Conservation (phyloP, 2,113 vertebrate genomes). For the Cnemophilus loriae region DNA sequence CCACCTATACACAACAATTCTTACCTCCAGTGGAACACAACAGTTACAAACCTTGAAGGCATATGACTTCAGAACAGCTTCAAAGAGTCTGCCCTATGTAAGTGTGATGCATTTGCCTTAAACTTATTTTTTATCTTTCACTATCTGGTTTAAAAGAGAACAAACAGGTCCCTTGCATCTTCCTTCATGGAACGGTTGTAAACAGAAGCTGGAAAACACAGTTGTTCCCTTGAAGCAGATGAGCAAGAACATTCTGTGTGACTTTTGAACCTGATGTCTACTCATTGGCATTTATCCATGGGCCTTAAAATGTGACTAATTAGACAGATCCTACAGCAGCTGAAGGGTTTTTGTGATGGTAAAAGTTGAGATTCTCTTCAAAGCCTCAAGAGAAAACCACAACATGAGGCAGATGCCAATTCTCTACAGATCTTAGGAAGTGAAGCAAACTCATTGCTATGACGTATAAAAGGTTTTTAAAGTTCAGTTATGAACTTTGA, state of each 20-base stretch:
- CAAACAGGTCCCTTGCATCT: neutral
- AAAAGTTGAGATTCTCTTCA: neutral
- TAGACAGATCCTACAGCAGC: neutral
- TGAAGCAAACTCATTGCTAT: neutral
- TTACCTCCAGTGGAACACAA: neutral
- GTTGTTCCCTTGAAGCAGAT: neutral
- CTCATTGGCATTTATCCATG: neutral
- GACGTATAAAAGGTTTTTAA: neutral
- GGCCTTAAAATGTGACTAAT: neutral
- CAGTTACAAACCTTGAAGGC: neutral
- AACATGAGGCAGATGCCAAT: neutral
- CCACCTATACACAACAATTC: neutral
- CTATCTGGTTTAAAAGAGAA: neutral
- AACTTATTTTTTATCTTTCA: neutral
- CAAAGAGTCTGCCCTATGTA: neutral
- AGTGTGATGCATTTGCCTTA: neutral
- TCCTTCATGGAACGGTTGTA: neutral
- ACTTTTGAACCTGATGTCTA: neutral
- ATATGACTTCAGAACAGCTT: neutral
- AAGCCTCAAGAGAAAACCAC: neutral
- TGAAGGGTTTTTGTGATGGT: neutral
- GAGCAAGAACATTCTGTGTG: neutral
- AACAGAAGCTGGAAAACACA: neutral
- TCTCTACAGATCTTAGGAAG: neutral
- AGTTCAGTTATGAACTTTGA: neutral